Conservation (phyloP, 2,888 invertebrate genomes). For the Lamproptera curius region DNA sequence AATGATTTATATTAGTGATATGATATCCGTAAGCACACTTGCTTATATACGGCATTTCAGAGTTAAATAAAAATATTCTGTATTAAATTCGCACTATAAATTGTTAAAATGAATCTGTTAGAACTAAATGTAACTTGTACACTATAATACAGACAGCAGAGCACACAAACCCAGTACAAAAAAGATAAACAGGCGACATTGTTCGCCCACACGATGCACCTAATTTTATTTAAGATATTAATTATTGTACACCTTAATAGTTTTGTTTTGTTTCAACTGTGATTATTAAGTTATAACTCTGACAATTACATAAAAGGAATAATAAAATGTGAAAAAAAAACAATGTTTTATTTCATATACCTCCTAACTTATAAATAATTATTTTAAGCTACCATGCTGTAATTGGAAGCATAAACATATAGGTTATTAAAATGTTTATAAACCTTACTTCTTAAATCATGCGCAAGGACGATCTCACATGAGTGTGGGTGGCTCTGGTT, state of each 20-base stretch:
- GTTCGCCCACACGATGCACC: conserved; percentile 36
- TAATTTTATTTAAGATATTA: conserved; percentile 62
- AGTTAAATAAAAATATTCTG: neutral
- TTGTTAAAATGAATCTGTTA: conserved; percentile 17
- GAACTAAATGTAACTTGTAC: conserved; percentile 23
- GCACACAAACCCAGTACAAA: conserved; percentile 70
- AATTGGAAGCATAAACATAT: no score
- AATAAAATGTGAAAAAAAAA: conserved; percentile 67
- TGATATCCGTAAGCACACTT: neutral
- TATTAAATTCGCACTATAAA: neutral
- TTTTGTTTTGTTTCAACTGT: conserved; percentile 79
- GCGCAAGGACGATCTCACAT: no score
- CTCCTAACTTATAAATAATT: no score
- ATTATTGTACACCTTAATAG: conserved; percentile 52
- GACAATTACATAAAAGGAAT: conserved; percentile 77
- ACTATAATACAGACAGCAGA: conserved; percentile 52
- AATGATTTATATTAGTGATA: neutral
- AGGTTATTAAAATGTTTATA: no score
- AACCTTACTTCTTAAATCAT: no score
- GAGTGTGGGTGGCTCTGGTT: no score
- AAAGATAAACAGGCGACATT: conserved; percentile 28
- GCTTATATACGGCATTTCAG: neutral
- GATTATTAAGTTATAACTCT: conserved; percentile 80
- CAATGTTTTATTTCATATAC: conserved; percentile 42
- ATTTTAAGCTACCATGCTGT: no score